A percentile compares a stretch with the other conserved stretches of the same genome.
These are phyloP conservation scores for cattle (Bos taurus) DNA, from an alignment of 2,113 vertebrate genomes.

Conservation along the genomic window DNA sequence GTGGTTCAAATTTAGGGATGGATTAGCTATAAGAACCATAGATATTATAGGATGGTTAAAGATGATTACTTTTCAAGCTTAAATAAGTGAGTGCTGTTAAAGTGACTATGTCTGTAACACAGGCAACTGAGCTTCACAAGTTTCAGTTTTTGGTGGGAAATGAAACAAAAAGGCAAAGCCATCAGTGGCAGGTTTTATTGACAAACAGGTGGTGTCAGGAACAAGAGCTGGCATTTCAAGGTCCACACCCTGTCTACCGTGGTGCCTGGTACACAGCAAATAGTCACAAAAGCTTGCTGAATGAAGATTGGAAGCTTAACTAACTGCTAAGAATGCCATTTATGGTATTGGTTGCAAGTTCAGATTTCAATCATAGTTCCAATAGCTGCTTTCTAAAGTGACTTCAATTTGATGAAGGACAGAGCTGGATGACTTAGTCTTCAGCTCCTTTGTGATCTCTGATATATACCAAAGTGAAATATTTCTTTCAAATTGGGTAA, in stretches of 20 bases:
- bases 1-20: background rate
- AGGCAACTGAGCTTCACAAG: background rate
- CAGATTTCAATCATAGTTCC: background rate
- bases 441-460: background rate
- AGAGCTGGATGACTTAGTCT: background rate
- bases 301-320: background rate
- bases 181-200: background rate
- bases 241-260: background rate
- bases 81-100: background rate
- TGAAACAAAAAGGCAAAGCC: background rate
- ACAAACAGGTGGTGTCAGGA: background rate
- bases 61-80: conserved; percentile 9
- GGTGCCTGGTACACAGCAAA: background rate
- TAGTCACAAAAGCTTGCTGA: background rate
- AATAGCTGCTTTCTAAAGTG: background rate
- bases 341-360: background rate
- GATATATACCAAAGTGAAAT: background rate
- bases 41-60: background rate
- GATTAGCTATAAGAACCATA: background rate
- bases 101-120: background rate
- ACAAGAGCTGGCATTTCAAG: background rate
- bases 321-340: background rate
- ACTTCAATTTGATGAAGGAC: background rate
- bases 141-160: conserved; percentile 17
- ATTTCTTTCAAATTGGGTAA: background rate